Base-by-base conservation (phyloP, 2,797 vertebrate genomes). In the Pipistrellus kuhlii region DNA sequence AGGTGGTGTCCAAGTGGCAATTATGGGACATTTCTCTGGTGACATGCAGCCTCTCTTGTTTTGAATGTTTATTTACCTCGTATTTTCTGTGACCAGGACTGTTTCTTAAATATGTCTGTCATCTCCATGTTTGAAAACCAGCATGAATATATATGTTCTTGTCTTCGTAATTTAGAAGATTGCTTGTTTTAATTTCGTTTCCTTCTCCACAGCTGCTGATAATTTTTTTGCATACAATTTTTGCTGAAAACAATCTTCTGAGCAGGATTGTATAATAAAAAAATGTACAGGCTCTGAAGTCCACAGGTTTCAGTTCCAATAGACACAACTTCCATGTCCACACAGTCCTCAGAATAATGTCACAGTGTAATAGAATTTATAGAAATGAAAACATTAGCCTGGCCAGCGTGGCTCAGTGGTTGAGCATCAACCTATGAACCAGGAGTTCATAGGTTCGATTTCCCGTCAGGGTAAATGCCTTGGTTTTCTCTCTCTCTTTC, bases 1-100 rank as follows among this genome's bases (percentile, higher is more conserved):
- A 95, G 95, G 88, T 93, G 97, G 93, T 90, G 89, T 93, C 94
- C 91, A 97, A 96, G 85, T 96, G 90, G 93, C 85, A 97, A 95
- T 97, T 96, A 96, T 69, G 76, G 72, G 90, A 72, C 90, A 92
- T 93, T 96, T 94, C 95, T 97, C 95, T 94, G 88, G 82, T 92
- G 90, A 91, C 83, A 93, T 25, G 84, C 38, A 93, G 41, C 80
- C 81, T 88, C 89, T 83, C 59, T 88, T 41, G 55, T 55, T 51
- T 66, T 6, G 6, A 94, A 72, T 88, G 93, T 94, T 59, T 76
- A 57, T 91, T 85, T 94, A 78, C 82, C 30, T 93, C 35, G 14
- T 96, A 55, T 82, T 94, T 95, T 93, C 69, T 38, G 20, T 94
- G 71, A 71, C 68, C 48, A 90, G 85, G 51, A 59, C 66, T 85